A percentile compares a stretch with the other conserved stretches of the same genome.
Conservation (phyloP, 2,113 vertebrate species). For the Charina bottae region DNA sequence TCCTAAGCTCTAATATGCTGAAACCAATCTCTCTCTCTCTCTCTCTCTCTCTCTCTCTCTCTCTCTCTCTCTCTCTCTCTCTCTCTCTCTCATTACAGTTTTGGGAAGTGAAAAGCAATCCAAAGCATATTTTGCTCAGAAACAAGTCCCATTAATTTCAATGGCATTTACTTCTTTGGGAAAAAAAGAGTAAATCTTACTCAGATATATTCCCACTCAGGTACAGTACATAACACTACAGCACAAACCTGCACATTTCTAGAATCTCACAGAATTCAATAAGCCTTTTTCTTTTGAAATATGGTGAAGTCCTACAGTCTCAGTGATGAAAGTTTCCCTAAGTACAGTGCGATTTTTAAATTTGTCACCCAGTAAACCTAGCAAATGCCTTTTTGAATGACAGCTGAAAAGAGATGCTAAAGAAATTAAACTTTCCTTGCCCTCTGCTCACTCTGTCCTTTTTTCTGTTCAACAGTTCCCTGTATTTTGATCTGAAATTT, state of each 20-base stretch:
- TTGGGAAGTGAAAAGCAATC: not conserved
- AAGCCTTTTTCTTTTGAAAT: not conserved
- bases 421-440: not conserved
- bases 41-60: not conserved
- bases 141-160: not conserved
- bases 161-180: not conserved
- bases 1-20: not conserved
- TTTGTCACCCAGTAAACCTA: not conserved
- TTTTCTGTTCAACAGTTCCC: not conserved
- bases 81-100: not conserved
- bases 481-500: constrained; percentile 24
- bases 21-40: not conserved
- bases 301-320: not conserved
- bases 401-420: not conserved
- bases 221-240: not conserved
- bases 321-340: not conserved
- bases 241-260: not conserved
- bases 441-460: not conserved
- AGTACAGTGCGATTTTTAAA: not conserved
- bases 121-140: not conserved
- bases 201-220: not conserved
- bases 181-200: not conserved
- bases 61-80: not conserved
- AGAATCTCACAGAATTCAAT: not conserved
- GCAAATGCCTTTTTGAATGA: not conserved